Evolutionary conservation across 2,113 vertebrate genomes (phyloP).

Genomic region (Corythaixoides concolor): DNA sequence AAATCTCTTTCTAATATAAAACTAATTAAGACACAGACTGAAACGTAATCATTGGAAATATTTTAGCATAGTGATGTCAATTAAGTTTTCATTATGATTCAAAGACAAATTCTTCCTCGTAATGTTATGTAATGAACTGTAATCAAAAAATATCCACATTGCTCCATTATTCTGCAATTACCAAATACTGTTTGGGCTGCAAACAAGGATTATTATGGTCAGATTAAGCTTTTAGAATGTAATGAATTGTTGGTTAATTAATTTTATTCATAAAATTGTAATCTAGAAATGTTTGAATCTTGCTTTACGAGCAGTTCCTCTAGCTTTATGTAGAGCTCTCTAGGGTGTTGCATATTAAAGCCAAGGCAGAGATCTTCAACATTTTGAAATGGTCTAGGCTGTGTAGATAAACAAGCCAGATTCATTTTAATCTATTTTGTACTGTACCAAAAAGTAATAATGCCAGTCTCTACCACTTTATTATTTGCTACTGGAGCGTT

Average conservation of each 20-base stretch:
- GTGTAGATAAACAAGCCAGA: slow-evolving; percentile 8
- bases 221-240: slow-evolving; percentile 33
- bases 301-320: neutral
- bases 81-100: slow-evolving; percentile 44
- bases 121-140: slow-evolving; percentile 36
- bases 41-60: slow-evolving; percentile 32
- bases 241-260: slow-evolving; percentile 51
- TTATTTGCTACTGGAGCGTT: slow-evolving; percentile 27
- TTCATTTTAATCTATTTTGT: slow-evolving; percentile 11
- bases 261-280: slow-evolving; percentile 44
- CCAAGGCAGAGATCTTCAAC: neutral
- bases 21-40: slow-evolving; percentile 34
- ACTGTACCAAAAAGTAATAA: slow-evolving; percentile 27
- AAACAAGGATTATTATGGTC: slow-evolving; percentile 23
- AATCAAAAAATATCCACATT: slow-evolving; percentile 32
- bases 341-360: neutral
- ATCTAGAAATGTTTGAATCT: neutral
- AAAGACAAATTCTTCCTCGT: slow-evolving; percentile 31
- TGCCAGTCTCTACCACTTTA: neutral
- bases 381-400: neutral
- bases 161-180: slow-evolving; percentile 20
- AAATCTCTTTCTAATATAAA: slow-evolving; percentile 33
- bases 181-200: slow-evolving; percentile 22
- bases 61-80: neutral
- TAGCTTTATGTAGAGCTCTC: neutral